These are phyloP conservation scores for Dasypogon diadema DNA, from an alignment of 2,888 invertebrate genomes.

Conservation along the genomic window DNA sequence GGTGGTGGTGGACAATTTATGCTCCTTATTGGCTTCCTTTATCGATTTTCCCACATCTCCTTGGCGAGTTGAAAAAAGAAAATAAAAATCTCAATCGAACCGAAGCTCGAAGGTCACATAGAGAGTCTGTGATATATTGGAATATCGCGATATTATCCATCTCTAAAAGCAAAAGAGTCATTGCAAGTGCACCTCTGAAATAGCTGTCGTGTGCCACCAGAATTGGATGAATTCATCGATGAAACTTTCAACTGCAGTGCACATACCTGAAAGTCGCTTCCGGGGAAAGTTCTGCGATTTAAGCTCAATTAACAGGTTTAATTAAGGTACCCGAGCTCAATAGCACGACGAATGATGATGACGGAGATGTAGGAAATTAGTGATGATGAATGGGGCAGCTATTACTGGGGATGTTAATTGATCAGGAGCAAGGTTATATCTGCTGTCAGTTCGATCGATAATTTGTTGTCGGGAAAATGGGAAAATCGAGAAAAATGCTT, in stretches of 20 bases:
- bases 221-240: not conserved
- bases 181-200: not conserved
- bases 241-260: not conserved
- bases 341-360: slow-evolving; percentile 7
- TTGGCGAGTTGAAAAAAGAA: not conserved
- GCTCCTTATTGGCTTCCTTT: not conserved
- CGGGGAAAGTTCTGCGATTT: not conserved
- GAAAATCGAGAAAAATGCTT: not conserved
- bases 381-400: not conserved
- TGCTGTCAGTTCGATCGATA: not conserved
- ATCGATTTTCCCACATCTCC: not conserved
- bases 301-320: slow-evolving; percentile 9
- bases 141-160: not conserved
- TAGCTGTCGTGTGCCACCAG: not conserved
- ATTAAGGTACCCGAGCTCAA: not conserved
- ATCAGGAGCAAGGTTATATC: not conserved
- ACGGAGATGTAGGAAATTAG: not conserved
- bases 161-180: not conserved
- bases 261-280: not conserved
- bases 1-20: not conserved
- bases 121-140: not conserved
- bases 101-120: not conserved
- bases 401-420: not conserved
- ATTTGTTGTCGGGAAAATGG: not conserved
- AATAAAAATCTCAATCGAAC: not conserved